These are phyloP conservation scores for Caenorhabditis briggsae DNA, from an alignment of 1,140 invertebrate species.

Conservation along the genomic window DNA sequence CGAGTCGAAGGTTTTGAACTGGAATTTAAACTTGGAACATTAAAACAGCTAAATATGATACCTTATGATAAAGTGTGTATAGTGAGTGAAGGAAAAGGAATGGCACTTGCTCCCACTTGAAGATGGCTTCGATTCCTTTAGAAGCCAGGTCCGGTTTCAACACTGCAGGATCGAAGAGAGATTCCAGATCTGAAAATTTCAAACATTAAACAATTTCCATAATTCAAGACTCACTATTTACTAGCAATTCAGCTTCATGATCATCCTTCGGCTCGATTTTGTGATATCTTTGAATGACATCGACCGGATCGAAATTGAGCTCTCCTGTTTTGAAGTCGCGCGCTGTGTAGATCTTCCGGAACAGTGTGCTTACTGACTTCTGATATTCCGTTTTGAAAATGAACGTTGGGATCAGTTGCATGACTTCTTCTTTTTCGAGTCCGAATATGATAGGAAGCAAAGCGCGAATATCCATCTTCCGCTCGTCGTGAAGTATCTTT, in stretches of 20 bases:
- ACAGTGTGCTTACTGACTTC: neutral
- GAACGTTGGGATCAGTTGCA: slow-evolving; percentile 1
- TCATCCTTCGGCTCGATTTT: slow-evolving; percentile 18
- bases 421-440: slow-evolving; percentile 7
- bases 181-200: slow-evolving; percentile 2
- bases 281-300: slow-evolving; percentile 23
- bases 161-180: slow-evolving; percentile 3
- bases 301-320: slow-evolving; percentile 7
- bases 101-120: slow-evolving; percentile 15
- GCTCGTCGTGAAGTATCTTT: slow-evolving; percentile 13
- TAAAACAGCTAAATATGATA: neutral
- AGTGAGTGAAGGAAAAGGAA: slow-evolving; percentile 19
- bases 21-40: neutral
- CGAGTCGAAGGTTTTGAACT: slow-evolving; percentile 41
- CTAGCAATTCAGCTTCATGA: slow-evolving; percentile 3
- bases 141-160: slow-evolving; percentile 29
- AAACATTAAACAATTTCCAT: neutral
- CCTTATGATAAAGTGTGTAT: slow-evolving; percentile 6
- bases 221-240: neutral
- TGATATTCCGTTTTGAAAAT: slow-evolving; percentile 35
- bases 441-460: neutral
- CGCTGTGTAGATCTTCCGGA: neutral
- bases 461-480: slow-evolving; percentile 47
- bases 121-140: neutral
- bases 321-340: slow-evolving; percentile 1